These are phyloP conservation scores for Solea solea DNA, from an alignment of 2,113 vertebrate genomes.

Conservation along the genomic window DNA sequence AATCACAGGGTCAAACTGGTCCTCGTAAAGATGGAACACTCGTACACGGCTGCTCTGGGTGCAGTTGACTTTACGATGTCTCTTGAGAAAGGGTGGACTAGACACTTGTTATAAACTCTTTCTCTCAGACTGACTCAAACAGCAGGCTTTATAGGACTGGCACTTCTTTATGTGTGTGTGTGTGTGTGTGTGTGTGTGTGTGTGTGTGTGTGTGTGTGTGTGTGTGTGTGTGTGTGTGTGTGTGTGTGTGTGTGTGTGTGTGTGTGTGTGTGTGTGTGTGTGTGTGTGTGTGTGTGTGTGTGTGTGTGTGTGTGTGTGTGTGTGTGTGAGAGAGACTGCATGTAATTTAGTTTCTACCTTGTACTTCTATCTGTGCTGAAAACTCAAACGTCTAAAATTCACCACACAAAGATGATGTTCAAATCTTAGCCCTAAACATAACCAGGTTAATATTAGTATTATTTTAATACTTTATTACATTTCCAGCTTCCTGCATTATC, in stretches of 20 bases:
- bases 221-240: slow-evolving; percentile 28
- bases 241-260: slow-evolving; percentile 17
- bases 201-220: too few species aligned
- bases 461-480: too few species aligned
- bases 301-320: slow-evolving; percentile 24
- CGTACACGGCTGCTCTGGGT: background rate
- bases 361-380: slow-evolving; percentile 31
- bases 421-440: too few species aligned
- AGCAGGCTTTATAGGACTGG: slow-evolving; percentile 44
- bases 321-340: slow-evolving; percentile 12
- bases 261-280: slow-evolving; percentile 29
- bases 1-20: background rate
- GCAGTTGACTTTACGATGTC: slow-evolving; percentile 41
- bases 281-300: slow-evolving; percentile 18
- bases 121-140: slow-evolving; percentile 48
- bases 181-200: slow-evolving; percentile 26
- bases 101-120: slow-evolving; percentile 51
- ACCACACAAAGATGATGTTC: slow-evolving; percentile 6
- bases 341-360: slow-evolving; percentile 44
- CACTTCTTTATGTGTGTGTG: slow-evolving; percentile 28
- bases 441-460: too few species aligned
- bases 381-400: slow-evolving; percentile 29
- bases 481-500: too few species aligned
- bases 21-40: slow-evolving; percentile 16
- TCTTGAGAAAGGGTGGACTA: slow-evolving; percentile 40